These are phyloP conservation scores for Hypena proboscidalis DNA, from an alignment of 2,888 invertebrate species.

Conservation along the genomic window DNA sequence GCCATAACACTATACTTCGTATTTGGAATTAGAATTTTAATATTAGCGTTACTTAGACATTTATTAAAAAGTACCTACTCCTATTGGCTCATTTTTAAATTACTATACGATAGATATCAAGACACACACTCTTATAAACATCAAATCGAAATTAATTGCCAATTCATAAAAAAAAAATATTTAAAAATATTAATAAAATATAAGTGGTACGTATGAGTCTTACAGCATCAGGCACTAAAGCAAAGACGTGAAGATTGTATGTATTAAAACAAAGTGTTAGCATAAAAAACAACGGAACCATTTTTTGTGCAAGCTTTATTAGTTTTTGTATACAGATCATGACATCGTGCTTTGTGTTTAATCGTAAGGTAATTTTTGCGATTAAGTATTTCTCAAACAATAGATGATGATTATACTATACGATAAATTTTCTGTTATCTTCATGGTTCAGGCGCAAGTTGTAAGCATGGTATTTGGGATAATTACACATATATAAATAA, in stretches of 20 bases:
- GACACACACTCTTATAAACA: too few relatives aligned
- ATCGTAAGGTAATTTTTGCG: slow-evolving; percentile 3
- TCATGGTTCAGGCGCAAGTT: too few relatives aligned
- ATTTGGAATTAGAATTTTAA: too few relatives aligned
- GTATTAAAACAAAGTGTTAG: slow-evolving; percentile 39
- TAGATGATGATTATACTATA: background rate
- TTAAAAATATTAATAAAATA: background rate
- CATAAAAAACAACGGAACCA: slow-evolving; percentile 34
- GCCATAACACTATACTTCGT: too few relatives aligned
- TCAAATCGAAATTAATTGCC: too few relatives aligned
- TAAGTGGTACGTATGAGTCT: slow-evolving; percentile 5
- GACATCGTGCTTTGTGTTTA: slow-evolving; percentile 8
- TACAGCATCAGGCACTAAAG: slow-evolving; percentile 28
- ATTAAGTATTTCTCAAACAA: background rate
- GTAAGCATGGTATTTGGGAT: too few relatives aligned
- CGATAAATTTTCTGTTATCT: too few relatives aligned
- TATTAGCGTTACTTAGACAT: too few relatives aligned
- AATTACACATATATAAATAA: too few relatives aligned
- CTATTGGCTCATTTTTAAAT: too few relatives aligned
- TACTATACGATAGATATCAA: too few relatives aligned
- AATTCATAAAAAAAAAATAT: background rate
- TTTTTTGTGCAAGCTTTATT: slow-evolving; percentile 29
- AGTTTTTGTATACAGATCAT: slow-evolving; percentile 18
- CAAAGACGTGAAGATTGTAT: slow-evolving; percentile 47
- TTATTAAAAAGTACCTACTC: too few relatives aligned